These are phyloP conservation scores for Cataglyphis livida DNA, from an alignment of 2,888 invertebrate species.

Conservation along the genomic window DNA sequence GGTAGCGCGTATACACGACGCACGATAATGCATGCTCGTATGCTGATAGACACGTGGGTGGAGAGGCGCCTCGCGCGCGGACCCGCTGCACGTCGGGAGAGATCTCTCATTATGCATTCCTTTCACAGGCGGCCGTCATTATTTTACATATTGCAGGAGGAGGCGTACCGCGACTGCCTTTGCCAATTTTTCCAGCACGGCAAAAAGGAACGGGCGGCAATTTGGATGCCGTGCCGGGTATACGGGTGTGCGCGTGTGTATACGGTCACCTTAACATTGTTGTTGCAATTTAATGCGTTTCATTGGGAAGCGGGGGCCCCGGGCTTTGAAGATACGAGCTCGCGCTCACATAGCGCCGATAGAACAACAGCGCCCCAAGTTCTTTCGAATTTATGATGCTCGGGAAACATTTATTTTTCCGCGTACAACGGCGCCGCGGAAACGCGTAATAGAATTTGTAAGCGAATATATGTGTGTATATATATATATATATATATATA, in stretches of 20 bases:
- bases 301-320: slow-evolving; percentile 41
- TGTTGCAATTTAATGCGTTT: slow-evolving; percentile 59
- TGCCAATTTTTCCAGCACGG: slow-evolving; percentile 80
- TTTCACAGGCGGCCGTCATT: slow-evolving; percentile 82
- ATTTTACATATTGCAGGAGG: slow-evolving; percentile 81
- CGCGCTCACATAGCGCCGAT: neutral
- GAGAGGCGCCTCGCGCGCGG: slow-evolving; percentile 68
- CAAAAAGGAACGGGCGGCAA: slow-evolving; percentile 76
- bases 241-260: slow-evolving; percentile 38
- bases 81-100: slow-evolving; percentile 74
- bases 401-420: slow-evolving; percentile 48
- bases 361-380: slow-evolving; percentile 43
- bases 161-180: slow-evolving; percentile 78
- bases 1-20: slow-evolving; percentile 57
- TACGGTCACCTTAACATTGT: slow-evolving; percentile 54
- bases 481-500: neutral
- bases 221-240: slow-evolving; percentile 57
- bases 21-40: slow-evolving; percentile 75
- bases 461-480: neutral
- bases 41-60: slow-evolving; percentile 76
- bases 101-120: slow-evolving; percentile 83
- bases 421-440: slow-evolving; percentile 46
- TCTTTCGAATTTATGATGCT: slow-evolving; percentile 54
- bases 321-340: slow-evolving; percentile 40
- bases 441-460: slow-evolving; percentile 52